These are phyloP conservation scores for Hetaerina titia DNA, from an alignment of 2,888 invertebrate genomes.

Conservation along the genomic window DNA sequence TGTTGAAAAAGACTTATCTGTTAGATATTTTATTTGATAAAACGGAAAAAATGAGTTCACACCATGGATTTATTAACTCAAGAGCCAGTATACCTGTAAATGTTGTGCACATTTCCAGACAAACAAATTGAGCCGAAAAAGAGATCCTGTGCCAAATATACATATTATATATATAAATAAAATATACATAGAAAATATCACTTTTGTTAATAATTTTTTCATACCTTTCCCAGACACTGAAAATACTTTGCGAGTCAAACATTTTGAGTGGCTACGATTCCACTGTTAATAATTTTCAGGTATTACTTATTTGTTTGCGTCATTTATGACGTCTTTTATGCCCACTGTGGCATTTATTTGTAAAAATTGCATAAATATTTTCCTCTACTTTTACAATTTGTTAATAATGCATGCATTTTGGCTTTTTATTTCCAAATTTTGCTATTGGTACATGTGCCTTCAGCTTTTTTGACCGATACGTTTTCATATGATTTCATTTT, in stretches of 20 bases:
- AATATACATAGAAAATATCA: slow-evolving; percentile 64
- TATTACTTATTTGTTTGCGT: background rate
- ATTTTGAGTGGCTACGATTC: slow-evolving; percentile 1
- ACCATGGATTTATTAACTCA: slow-evolving; percentile 64
- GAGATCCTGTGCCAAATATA: slow-evolving; percentile 67
- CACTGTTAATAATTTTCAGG: background rate
- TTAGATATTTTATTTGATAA: slow-evolving; percentile 54
- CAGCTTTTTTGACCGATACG: background rate
- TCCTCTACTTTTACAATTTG: background rate
- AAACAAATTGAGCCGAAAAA: slow-evolving; percentile 66
- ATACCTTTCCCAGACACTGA: slow-evolving; percentile 60
- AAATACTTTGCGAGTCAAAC: background rate
- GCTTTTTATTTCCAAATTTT: background rate
- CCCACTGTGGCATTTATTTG: background rate
- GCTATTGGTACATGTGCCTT: background rate
- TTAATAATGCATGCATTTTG: background rate
- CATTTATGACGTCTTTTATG: background rate
- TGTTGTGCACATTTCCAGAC: slow-evolving; percentile 64
- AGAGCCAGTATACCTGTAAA: slow-evolving; percentile 67
- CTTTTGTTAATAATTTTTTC: slow-evolving; percentile 67
- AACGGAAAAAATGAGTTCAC: slow-evolving; percentile 43
- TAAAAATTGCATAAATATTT: background rate
- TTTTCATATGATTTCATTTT: background rate
- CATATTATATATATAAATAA: slow-evolving; percentile 67
- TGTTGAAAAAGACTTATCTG: slow-evolving; percentile 51